A percentile compares a stretch with the other conserved stretches of the same genome.
Evolutionary conservation across 2,113 vertebrate species (phyloP).

Genomic region (Pseudorhombus dupliciocellatus): DNA sequence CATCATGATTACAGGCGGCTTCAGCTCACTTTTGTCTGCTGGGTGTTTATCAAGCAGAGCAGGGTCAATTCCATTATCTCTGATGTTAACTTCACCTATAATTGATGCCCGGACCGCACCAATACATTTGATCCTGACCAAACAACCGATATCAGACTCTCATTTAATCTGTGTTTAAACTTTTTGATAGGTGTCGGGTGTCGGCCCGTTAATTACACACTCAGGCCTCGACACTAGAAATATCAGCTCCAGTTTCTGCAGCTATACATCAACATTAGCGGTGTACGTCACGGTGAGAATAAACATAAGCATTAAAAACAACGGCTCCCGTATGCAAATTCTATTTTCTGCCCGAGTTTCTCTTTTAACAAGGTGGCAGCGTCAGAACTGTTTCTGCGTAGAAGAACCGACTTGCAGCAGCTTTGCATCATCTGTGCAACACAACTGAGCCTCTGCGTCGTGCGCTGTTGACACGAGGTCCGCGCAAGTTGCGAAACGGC

Average conservation of each 20-base stretch:
- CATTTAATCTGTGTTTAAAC: background rate
- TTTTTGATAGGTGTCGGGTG: background rate
- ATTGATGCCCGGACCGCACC: background rate
- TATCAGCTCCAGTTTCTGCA: background rate
- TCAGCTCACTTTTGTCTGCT: background rate
- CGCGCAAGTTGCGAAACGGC: slow-evolving; percentile 32
- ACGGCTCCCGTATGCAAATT: background rate
- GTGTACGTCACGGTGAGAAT: slow-evolving; percentile 15
- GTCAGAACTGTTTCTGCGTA: slow-evolving; percentile 27
- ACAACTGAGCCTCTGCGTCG: slow-evolving; percentile 20
- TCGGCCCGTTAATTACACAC: slow-evolving; percentile 4
- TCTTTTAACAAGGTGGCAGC: slow-evolving; percentile 16
- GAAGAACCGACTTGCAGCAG: slow-evolving; percentile 57
- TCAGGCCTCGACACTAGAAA: background rate
- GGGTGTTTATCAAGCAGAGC: background rate
- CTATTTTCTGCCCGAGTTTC: slow-evolving; percentile 7
- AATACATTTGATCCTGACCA: background rate
- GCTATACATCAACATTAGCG: slow-evolving; percentile 1
- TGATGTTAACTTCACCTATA: slow-evolving; percentile 9
- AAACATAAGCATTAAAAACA: background rate
- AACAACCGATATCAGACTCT: background rate
- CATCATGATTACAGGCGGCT: background rate
- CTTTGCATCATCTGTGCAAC: slow-evolving; percentile 71
- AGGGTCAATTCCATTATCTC: background rate
- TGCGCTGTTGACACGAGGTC: slow-evolving; percentile 40